phyloP scores from a whole-genome alignment of 2,888 invertebrate species.

The Sepioteuthis lessoniana region DNA sequence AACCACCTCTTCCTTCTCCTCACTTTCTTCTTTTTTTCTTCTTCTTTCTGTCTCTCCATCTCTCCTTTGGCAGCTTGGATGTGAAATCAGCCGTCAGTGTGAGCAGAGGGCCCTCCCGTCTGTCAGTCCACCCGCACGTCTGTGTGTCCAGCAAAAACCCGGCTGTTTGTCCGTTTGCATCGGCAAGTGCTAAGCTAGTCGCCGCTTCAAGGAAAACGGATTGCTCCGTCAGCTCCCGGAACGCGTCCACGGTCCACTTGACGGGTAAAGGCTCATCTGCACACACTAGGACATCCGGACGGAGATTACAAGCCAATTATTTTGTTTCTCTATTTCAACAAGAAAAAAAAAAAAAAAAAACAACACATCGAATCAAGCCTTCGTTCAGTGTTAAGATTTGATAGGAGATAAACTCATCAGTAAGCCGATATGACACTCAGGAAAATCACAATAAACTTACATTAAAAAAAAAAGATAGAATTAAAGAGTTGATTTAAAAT shows the following conservation, averaged over 20 bases:
- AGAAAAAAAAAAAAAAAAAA: neutral
- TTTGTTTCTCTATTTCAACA: neutral
- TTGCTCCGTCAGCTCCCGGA: neutral
- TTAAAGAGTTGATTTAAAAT: neutral
- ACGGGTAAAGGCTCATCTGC: neutral
- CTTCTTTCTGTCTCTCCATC: neutral
- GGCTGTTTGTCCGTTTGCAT: neutral
- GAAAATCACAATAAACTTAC: neutral
- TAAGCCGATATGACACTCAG: neutral
- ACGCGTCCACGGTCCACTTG: neutral
- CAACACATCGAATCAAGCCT: neutral
- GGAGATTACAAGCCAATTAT: neutral
- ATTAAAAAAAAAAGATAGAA: neutral
- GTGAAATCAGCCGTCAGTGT: constrained; percentile 21
- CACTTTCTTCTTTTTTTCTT: neutral
- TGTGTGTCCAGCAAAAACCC: neutral
- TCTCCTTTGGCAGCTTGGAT: neutral
- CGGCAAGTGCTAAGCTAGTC: neutral
- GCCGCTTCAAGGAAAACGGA: neutral
- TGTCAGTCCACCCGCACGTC: neutral
- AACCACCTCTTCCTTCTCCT: neutral
- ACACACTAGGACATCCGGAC: neutral
- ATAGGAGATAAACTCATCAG: neutral
- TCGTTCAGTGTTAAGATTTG: neutral
- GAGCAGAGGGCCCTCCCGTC: neutral